Evolutionary conservation across 2,888 invertebrate genomes (phyloP), one percentile per base, ranked within the genome.

Genomic region (Eilema griseolum): DNA sequence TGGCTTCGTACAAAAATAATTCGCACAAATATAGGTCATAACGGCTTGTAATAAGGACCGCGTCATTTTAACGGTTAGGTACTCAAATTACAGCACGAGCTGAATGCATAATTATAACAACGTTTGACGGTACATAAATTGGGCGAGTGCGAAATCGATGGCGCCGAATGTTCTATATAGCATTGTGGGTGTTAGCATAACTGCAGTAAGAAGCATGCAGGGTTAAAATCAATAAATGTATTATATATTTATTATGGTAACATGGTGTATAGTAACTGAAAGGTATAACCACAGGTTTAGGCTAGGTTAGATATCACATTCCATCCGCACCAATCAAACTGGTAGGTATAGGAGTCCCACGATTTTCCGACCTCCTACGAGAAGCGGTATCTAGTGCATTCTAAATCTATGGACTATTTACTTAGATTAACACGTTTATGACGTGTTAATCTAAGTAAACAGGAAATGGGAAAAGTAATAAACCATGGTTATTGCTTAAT

Each of bases 221-320:
- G 4, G 41, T 41, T 16, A 81, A 82, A 78, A 83, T 76, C 79
- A 86, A 85, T 87, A 87, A 88, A 87, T 83, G 85, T 75, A 76
- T 82, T 81, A 80, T 4, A 8, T 33, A 33, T 84, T 62, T 83
- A 80, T 78, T 76, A 70, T 61, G 69, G 76, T 70, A 79, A 73
- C 82, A 81, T 74, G 76, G 65, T 75, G 70, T 71, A 74, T 71
- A 85, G 85, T 4, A 28, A 28, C 28, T 28, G 28, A 28, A 4
- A 28, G 28, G 5, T 28, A 82, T 79, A 73, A 28, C 61, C 66
- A 60, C 67, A 72, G 23, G 26, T 20, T 41, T 46, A 3, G 41
- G 69, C 10, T 62, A 41, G 10, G 10, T 20, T 10, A 46, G 16
- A 41, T 41, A 46, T 20, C 2, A 52, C 20, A 37, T 37, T 37